phyloP scores from a whole-genome alignment of 2,113 vertebrate species.

The Copsychus sechellarum region DNA sequence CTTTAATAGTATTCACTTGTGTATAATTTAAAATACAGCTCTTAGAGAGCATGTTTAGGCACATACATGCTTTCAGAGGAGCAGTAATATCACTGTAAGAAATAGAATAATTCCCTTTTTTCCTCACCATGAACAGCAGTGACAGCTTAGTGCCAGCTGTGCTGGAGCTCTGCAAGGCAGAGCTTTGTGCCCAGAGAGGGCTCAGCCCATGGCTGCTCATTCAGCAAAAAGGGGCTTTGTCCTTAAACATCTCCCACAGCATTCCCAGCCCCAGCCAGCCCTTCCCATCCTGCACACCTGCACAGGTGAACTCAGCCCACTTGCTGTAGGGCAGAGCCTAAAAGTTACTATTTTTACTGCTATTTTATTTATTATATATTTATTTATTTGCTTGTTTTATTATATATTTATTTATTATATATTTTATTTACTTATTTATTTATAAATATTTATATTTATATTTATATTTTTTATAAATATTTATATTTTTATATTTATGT shows the following conservation, averaged over 20 bases:
- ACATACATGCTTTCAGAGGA: neutral
- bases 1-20: neutral
- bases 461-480: too few relatives aligned
- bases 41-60: neutral
- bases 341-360: neutral
- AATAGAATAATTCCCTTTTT: neutral
- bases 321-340: neutral
- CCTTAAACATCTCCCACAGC: neutral
- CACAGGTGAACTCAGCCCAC: neutral
- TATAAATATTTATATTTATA: too few relatives aligned
- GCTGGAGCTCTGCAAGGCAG: neutral
- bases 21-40: neutral
- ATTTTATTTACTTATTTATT: too few relatives aligned
- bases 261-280: neutral
- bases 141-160: neutral
- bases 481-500: too few relatives aligned
- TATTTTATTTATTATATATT: too few relatives aligned
- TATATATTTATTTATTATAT: too few relatives aligned
- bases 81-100: neutral
- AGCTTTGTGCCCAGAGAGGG: neutral
- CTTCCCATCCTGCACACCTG: neutral
- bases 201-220: neutral
- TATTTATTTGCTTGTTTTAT: too few relatives aligned
- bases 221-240: neutral
- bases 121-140: neutral